These are phyloP conservation scores for Diarsia brunnea DNA, from an alignment of 2,888 invertebrate genomes.

Conservation along the genomic window DNA sequence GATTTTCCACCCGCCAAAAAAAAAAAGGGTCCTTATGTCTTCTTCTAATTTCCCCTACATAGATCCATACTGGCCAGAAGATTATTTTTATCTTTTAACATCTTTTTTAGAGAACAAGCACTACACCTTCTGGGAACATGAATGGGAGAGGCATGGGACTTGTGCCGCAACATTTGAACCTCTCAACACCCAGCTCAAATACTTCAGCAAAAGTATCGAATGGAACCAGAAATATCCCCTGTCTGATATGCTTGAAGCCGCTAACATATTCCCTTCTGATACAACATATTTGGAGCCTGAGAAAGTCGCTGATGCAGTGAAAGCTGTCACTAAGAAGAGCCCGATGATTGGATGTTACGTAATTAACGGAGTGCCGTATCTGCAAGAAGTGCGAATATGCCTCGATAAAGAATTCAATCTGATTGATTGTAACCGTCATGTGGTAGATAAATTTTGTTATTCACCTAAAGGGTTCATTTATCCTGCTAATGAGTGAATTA, in stretches of 20 bases:
- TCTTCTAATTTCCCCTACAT: too few species aligned
- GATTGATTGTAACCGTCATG: conserved; percentile 23
- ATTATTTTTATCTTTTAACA: too few species aligned
- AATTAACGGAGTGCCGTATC: neutral
- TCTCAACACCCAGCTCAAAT: conserved; percentile 23
- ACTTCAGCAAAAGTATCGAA: conserved; percentile 34
- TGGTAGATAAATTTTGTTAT: conserved; percentile 5
- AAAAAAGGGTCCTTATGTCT: too few species aligned
- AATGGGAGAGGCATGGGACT: conserved; percentile 25
- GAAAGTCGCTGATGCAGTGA: conserved; percentile 19
- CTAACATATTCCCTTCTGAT: conserved; percentile 28
- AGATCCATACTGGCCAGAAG: too few species aligned
- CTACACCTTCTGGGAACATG: conserved; percentile 2
- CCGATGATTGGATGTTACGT: conserved; percentile 33
- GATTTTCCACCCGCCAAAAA: too few species aligned
- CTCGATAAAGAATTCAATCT: conserved; percentile 23
- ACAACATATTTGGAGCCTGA: conserved; percentile 16
- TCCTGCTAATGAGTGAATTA: conserved; percentile 4
- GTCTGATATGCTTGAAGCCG: conserved; percentile 25
- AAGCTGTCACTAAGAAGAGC: conserved; percentile 8
- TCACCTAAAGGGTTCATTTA: conserved; percentile 19
- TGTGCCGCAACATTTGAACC: conserved; percentile 12
- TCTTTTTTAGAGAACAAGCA: neutral
- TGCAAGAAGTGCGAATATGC: conserved; percentile 33
- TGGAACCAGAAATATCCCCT: conserved; percentile 1